Base-by-base conservation (phyloP, 2,113 vertebrate genomes). In the Ondatra zibethicus region DNA sequence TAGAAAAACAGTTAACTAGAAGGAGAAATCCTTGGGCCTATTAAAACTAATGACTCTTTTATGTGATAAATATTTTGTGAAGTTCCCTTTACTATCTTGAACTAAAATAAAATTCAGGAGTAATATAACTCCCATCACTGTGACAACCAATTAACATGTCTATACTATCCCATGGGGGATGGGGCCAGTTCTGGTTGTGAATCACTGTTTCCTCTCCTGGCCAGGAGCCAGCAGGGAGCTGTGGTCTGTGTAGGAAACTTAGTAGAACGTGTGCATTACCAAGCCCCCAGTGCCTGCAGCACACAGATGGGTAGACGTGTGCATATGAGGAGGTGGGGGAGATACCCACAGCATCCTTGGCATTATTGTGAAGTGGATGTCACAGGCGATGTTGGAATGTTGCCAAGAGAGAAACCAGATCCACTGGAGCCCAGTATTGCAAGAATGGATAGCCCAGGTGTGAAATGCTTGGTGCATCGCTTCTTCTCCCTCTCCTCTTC, bases 61-160 rank as follows among this genome's bases (percentile, higher is more conserved):
- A 80, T 77, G 31, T 73, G 63, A 65, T 72, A 94, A 98, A 86
- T 97, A 96, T 95, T 80, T 96, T 92, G 80, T 96, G 91, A 95
- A 92, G 72, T 95, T 68, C 63, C 17, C 58, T 97, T 91, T 92
- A 91, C 77, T 96, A n/a, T 81, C 91, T 39, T 81, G 58, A 84
- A 93, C 86, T 96, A 90, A 96, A 93, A 95, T 96, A 39, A 89
- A 96, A 82, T 87, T 61, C 81, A 68, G 9, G 33, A 66, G 21
- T 91, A 88, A 92, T 96, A 16, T 86, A 92, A 92, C 73, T 85
- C n/a, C 23, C 13, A 23, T 91, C 1, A n/a, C 50, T 72, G 86
- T 91, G 50, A 82, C 81, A 94, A 86, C 29, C 36, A 82, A 78
- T 89, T 96, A 85, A 89, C 8, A 92, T 31, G 47, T 88, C 73